Evolutionary conservation across 2,888 invertebrate genomes (phyloP), one percentile per base, ranked within the genome.

Genomic region (Litoditis marina): DNA sequence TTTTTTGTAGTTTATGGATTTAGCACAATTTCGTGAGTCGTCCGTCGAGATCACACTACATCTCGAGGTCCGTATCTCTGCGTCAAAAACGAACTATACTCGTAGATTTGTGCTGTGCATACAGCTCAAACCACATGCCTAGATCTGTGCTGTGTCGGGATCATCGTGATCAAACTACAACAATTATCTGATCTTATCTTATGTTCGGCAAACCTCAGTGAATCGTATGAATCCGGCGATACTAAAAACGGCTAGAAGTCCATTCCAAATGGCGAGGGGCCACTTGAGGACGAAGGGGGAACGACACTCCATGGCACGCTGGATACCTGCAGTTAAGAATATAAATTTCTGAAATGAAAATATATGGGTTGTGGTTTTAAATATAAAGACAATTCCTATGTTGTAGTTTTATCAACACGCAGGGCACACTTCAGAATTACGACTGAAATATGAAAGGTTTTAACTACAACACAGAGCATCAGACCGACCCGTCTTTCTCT

Each of bases 221-320:
- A 80, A 79, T 31, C 86, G 76, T 4, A 84, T 67, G 5, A 84
- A 82, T 4, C 86, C 86, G 28, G 83, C 65, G 13, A 86, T 84
- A 74, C 85, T 85, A 77, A 86, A 86, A 5, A 84, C 58, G 2
- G 85, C 85, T 44, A 86, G 73, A 6, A 80, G 71, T 34, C 82
- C 82, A 73, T 85, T 86, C 86, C 86, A 86, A 27, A 83, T 46
- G 16, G 83, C 80, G 30, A 86, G 75, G 13, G 82, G 82, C 2
- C 78, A 76, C 54, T 84, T 76, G 25, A 86, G 78, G 31, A 84
- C 83, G 74, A 83, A 85, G 8, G 83, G 77, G 42, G 82, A 82
- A 7, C 85, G 78, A 47, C 80, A 74, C 46, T 79, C 74, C 85
- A 86, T 86, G 60, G 81, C 80, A 34, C 77, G 68, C 65, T 84